A percentile compares a stretch with the other conserved stretches of the same genome.
Conservation (phyloP, 2,888 invertebrate genomes). For the Chromoteleia sp. region DNA sequence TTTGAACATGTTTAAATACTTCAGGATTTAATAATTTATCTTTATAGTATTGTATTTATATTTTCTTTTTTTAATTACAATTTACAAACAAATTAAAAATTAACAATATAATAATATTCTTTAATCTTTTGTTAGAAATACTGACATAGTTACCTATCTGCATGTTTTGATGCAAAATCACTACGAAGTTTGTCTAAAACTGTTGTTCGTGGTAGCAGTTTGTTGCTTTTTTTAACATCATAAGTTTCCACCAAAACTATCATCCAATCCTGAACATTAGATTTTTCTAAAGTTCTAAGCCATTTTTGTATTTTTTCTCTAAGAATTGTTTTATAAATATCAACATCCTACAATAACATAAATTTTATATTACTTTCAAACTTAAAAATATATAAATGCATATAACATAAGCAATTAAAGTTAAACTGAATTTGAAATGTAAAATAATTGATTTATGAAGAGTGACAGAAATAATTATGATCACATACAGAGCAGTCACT, state of each 20-base stretch:
- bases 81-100: no score
- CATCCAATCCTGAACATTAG: slow-evolving; percentile 95
- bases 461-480: slow-evolving; percentile 28
- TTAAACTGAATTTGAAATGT: slow-evolving; percentile 2
- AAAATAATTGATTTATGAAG: slow-evolving; percentile 11
- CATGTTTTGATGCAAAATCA: slow-evolving; percentile 96
- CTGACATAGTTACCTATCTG: slow-evolving; percentile 86
- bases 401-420: no score
- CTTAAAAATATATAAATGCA: background rate
- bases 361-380: background rate
- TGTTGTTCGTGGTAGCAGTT: slow-evolving; percentile 95
- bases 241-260: slow-evolving; percentile 96
- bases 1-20: no score
- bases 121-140: slow-evolving; percentile 4
- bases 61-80: no score
- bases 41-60: no score
- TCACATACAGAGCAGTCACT: slow-evolving; percentile 95
- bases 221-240: slow-evolving; percentile 96
- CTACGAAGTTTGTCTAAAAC: slow-evolving; percentile 97
- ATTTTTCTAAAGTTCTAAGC: slow-evolving; percentile 91
- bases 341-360: slow-evolving; percentile 90
- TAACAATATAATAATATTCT: no score
- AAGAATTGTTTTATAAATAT: slow-evolving; percentile 94
- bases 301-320: slow-evolving; percentile 95
- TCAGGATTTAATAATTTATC: no score